Percentiles rank a stretch among this genome's conserved stretches.
These are phyloP conservation scores for Myiopsitta monachus DNA, from an alignment of 2,113 vertebrate species.

Conservation along the genomic window DNA sequence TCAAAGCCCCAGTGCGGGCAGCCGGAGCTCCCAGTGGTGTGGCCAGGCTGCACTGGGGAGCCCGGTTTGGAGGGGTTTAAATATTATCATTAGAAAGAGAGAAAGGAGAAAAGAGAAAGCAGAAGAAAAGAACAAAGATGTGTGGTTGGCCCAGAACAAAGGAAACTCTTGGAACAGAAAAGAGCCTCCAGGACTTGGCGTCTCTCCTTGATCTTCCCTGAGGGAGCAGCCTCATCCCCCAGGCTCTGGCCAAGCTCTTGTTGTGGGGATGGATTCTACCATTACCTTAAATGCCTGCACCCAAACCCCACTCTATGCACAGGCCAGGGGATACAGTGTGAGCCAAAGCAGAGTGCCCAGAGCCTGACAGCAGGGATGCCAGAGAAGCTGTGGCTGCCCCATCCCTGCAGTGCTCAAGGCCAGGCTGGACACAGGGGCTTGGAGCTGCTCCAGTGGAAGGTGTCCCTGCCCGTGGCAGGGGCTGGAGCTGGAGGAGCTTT, in stretches of 20 bases:
- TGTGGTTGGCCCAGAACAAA: background rate
- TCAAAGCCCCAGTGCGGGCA: background rate
- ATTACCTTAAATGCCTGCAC: background rate
- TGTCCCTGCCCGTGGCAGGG: background rate
- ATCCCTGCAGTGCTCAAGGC: background rate
- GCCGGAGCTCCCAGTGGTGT: accelerated
- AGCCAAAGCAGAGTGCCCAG: accelerated
- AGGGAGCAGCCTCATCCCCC: background rate
- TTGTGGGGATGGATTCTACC: background rate
- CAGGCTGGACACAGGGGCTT: background rate
- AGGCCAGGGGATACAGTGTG: accelerated
- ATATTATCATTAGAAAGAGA: background rate
- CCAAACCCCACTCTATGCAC: accelerated
- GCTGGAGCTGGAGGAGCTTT: background rate
- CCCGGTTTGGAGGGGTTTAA: background rate
- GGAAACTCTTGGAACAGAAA: background rate
- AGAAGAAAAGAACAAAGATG: too few relatives aligned
- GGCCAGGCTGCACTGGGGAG: background rate
- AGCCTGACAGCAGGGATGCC: accelerated
- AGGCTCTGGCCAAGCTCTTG: background rate
- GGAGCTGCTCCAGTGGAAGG: background rate
- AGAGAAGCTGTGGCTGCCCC: background rate
- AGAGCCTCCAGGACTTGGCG: background rate
- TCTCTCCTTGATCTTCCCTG: background rate
- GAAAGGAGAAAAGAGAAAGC: background rate